A percentile compares a stretch with the other conserved stretches of the same genome.
Conservation (phyloP, 2,797 vertebrate species). For the Coccyzus lansbergi region DNA sequence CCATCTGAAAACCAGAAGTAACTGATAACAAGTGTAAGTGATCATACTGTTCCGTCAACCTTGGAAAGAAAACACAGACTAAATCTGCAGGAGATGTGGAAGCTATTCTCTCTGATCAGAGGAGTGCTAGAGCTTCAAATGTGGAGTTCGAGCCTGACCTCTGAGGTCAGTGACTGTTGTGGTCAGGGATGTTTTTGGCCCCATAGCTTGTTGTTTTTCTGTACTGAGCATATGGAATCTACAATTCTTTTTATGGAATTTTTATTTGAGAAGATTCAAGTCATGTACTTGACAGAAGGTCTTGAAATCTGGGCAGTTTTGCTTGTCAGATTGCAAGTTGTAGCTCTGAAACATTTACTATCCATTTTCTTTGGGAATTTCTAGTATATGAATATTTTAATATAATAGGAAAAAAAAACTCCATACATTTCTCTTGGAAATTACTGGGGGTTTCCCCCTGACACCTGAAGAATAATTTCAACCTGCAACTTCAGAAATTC, state of each 20-base stretch:
- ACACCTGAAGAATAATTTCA: not conserved
- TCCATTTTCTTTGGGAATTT: not conserved
- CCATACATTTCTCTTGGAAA: not conserved
- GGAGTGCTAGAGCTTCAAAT: not conserved
- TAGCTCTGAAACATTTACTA: not conserved
- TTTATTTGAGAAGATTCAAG: not conserved
- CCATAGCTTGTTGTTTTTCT: not conserved
- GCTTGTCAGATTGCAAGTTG: conserved; percentile 4
- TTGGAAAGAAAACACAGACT: not conserved
- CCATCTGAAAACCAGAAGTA: not conserved
- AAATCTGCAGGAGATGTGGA: not conserved
- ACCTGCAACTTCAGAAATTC: not conserved
- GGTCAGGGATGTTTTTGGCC: not conserved
- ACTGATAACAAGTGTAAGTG: not conserved
- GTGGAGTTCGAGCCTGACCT: not conserved
- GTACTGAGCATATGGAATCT: not conserved
- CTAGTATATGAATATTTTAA: not conserved
- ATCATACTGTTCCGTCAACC: not conserved
- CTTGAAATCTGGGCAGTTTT: not conserved
- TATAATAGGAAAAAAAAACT: not conserved
- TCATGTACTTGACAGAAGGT: not conserved
- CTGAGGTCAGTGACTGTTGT: not conserved
- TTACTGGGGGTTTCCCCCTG: accelerated
- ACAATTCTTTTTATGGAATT: not conserved
- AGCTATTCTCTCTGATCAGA: not conserved